Conservation (phyloP, 2,113 vertebrate genomes). For the Alces alces region DNA sequence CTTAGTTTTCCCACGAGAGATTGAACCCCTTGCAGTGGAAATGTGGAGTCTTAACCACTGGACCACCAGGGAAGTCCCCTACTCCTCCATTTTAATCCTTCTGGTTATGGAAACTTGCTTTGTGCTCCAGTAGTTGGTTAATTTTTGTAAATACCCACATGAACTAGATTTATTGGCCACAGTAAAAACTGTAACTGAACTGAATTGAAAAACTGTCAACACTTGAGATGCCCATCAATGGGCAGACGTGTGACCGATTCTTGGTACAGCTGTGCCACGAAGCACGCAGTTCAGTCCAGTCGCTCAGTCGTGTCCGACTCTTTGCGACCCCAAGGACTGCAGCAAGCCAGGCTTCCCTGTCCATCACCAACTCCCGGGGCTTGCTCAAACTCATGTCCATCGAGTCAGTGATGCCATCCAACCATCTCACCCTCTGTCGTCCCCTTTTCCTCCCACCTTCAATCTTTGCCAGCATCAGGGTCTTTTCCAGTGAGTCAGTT, state of each 20-base stretch:
- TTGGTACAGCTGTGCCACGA: background rate
- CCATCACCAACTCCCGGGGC: background rate
- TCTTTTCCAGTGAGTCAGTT: background rate
- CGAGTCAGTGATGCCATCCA: background rate
- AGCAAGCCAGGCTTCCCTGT: background rate
- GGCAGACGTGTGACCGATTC: background rate
- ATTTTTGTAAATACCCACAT: background rate
- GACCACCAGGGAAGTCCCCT: background rate
- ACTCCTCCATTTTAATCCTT: background rate
- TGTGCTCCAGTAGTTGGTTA: background rate
- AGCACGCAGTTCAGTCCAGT: background rate
- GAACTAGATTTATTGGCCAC: background rate
- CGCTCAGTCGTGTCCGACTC: background rate
- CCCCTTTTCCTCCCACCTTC: background rate
- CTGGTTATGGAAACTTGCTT: background rate
- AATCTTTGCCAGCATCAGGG: background rate
- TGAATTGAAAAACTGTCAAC: background rate
- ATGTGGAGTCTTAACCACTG: background rate
- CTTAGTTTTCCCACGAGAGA: background rate
- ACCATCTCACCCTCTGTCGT: background rate
- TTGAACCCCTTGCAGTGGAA: background rate
- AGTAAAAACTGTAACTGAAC: background rate
- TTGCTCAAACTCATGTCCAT: background rate
- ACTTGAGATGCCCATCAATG: fast-evolving
- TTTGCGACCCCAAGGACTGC: background rate